Percentiles rank a stretch among this genome's conserved stretches.
phyloP scores from a whole-genome alignment of 2,113 vertebrate genomes.

The Sorex araneus region DNA sequence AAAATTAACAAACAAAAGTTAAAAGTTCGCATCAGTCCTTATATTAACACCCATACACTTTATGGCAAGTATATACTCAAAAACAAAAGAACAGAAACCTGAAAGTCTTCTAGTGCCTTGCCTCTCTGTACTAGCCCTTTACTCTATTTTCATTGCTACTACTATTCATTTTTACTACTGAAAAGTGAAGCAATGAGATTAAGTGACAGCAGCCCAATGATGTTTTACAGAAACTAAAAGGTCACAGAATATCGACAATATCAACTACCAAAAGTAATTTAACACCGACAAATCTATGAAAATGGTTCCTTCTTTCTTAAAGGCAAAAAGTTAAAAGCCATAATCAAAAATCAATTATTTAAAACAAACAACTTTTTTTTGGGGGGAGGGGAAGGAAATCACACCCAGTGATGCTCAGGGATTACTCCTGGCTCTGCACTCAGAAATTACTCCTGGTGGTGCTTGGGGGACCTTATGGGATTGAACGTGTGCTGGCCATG shows the following conservation, averaged over 20 bases:
- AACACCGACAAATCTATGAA: background rate
- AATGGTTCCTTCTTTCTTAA: slow-evolving; percentile 15
- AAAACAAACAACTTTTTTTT: too few species aligned
- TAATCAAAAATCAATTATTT: background rate
- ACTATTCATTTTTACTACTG: slow-evolving; percentile 17
- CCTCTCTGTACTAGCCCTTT: too few species aligned
- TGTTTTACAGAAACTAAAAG: background rate
- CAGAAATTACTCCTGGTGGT: too few species aligned
- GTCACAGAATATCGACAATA: background rate
- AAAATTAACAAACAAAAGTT: slow-evolving; percentile 77
- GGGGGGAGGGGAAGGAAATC: too few species aligned
- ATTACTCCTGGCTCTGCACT: too few species aligned
- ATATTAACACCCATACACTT: background rate
- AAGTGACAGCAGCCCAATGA: background rate
- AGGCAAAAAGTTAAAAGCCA: background rate
- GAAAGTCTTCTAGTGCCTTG: background rate
- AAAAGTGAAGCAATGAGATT: background rate
- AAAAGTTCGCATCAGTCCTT: background rate
- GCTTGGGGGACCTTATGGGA: too few species aligned
- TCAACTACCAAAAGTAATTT: background rate
- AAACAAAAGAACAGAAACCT: background rate
- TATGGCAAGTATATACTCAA: background rate
- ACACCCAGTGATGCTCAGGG: too few species aligned
- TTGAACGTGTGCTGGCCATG: too few species aligned
- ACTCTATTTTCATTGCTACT: slow-evolving; percentile 2